Percentiles rank a stretch among this genome's conserved stretches.
Evolutionary conservation across 2,113 vertebrate species (phyloP).

Genomic region (Hemiprocne comata): DNA sequence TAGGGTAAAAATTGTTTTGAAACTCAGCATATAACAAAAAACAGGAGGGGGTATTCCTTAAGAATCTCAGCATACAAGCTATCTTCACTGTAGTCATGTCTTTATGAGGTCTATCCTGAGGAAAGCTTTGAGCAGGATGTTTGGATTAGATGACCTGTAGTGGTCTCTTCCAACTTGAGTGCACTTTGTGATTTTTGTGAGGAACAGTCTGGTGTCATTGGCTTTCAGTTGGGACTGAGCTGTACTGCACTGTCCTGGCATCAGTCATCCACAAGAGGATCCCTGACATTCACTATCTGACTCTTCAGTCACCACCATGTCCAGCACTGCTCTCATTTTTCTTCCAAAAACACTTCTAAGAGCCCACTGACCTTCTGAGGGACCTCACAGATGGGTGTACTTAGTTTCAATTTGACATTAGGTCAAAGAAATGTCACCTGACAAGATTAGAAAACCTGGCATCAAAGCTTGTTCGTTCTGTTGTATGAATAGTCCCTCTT

Average conservation of each 20-base stretch:
- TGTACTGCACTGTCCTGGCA: neutral
- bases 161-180: neutral
- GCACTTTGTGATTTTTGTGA: neutral
- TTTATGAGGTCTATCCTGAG: neutral
- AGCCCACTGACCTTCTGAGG: neutral
- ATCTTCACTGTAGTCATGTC: neutral
- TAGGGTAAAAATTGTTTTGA: neutral
- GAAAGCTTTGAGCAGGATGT: neutral
- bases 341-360: neutral
- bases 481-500: neutral
- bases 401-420: neutral
- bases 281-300: neutral
- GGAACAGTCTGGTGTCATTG: fast-evolving
- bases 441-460: neutral
- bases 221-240: neutral
- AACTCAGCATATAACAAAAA: neutral
- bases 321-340: neutral
- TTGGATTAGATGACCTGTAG: neutral
- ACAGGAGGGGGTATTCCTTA: neutral
- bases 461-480: neutral
- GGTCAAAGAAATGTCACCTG: neutral
- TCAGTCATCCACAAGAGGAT: fast-evolving
- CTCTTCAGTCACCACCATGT: neutral
- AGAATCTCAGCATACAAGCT: neutral
- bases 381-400: neutral